A percentile compares a stretch with the other conserved stretches of the same genome.
Conservation (phyloP, 2,888 invertebrate genomes). For the Sericinus montela region DNA sequence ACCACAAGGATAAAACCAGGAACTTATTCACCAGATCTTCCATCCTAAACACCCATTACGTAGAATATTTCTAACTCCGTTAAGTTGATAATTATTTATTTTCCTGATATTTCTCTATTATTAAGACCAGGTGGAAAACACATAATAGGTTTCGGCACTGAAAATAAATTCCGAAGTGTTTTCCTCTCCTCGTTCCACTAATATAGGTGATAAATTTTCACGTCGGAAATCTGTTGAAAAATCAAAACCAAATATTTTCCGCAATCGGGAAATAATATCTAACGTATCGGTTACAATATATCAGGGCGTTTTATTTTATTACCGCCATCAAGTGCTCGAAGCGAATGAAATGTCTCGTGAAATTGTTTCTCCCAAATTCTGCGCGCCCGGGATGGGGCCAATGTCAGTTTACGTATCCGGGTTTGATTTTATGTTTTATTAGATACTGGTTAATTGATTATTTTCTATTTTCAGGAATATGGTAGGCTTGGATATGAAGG, state of each 20-base stretch:
- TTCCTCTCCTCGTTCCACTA: too few relatives aligned
- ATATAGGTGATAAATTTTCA: too few relatives aligned
- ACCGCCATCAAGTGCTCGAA: constrained; percentile 25
- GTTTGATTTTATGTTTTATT: not conserved
- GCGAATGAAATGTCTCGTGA: constrained; percentile 27
- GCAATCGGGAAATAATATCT: not conserved
- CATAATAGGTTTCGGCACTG: not conserved
- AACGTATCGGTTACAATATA: constrained; percentile 22
- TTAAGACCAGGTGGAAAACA: not conserved
- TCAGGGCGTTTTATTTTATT: constrained; percentile 27
- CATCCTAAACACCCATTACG: too few relatives aligned
- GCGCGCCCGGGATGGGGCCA: not conserved
- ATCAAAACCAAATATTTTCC: constrained; percentile 5
- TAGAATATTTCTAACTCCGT: too few relatives aligned
- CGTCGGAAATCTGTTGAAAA: not conserved
- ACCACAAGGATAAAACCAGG: too few relatives aligned
- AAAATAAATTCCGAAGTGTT: too few relatives aligned
- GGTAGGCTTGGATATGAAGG: too few relatives aligned
- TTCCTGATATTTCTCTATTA: too few relatives aligned
- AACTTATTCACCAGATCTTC: too few relatives aligned
- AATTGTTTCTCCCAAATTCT: constrained; percentile 28
- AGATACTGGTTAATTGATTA: not conserved
- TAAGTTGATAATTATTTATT: too few relatives aligned
- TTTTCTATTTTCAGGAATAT: too few relatives aligned
- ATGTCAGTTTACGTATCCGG: not conserved